phyloP scores from a whole-genome alignment of 2,797 vertebrate genomes.

The Sebastes hopkinsi region DNA sequence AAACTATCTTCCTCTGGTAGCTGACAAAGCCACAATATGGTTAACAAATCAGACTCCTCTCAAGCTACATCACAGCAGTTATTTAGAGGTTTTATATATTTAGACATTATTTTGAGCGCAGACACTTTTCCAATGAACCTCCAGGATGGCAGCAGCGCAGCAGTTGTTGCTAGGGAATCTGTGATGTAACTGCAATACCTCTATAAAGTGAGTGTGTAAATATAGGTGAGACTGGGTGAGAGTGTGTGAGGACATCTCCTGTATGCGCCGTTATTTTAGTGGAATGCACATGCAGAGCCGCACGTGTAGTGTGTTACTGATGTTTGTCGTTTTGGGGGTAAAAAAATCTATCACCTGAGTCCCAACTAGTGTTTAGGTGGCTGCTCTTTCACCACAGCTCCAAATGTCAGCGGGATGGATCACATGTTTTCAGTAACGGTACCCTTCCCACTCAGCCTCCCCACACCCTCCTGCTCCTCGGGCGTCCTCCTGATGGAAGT shows the following conservation, averaged over 20 bases:
- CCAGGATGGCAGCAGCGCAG: conserved; percentile 2
- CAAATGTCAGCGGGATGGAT: conserved; percentile 52
- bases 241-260: background rate
- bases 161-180: conserved; percentile 48
- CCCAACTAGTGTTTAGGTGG: conserved; percentile 14
- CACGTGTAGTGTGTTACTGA: conserved; percentile 12
- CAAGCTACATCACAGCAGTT: background rate
- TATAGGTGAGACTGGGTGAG: conserved; percentile 31
- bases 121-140: background rate
- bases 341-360: conserved; percentile 2
- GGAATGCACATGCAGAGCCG: background rate
- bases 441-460: background rate
- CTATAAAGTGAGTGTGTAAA: conserved; percentile 28
- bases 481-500: conserved; percentile 47
- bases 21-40: background rate
- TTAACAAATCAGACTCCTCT: background rate
- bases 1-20: background rate
- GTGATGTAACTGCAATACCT: conserved; percentile 40
- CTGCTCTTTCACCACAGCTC: conserved; percentile 46
- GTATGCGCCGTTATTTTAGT: conserved; percentile 1
- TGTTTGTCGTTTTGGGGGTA: background rate
- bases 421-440: conserved; percentile 36
- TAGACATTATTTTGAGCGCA: conserved; percentile 10
- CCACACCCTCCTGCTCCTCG: background rate
- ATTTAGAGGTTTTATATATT: conserved; percentile 5